Conservation (phyloP, 53 echinoderm and acorn worm species). For the Crossaster papposus region DNA sequence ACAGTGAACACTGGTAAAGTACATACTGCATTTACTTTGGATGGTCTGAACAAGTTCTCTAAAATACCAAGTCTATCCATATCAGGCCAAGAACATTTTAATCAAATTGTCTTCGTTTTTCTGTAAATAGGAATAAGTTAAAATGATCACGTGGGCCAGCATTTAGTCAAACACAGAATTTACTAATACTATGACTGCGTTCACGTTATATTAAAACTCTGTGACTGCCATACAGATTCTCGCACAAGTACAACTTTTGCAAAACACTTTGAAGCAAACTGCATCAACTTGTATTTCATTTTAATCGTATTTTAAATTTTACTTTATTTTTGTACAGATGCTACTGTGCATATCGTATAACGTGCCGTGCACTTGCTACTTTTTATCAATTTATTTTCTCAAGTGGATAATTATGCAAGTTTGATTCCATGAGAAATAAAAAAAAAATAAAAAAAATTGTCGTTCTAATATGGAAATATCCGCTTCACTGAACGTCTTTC, state of each 20-base stretch:
- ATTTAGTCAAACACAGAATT: neutral
- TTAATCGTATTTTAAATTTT: neutral
- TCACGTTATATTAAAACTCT: neutral
- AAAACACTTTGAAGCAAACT: neutral
- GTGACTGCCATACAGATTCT: neutral
- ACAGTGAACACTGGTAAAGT: no score
- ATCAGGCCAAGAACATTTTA: no score
- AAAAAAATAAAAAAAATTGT: no score
- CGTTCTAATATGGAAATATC: no score
- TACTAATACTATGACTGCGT: neutral
- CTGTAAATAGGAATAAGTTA: neutral
- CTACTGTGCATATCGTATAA: neutral
- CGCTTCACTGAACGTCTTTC: neutral
- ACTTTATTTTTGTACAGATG: slow-evolving; percentile 1
- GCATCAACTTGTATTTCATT: neutral
- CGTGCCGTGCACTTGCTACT: neutral
- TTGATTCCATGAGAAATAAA: no score
- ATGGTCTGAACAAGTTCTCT: no score
- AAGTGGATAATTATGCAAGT: neutral
- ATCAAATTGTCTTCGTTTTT: neutral
- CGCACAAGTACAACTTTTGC: neutral
- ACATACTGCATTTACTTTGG: no score
- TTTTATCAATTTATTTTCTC: neutral
- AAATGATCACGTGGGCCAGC: neutral
- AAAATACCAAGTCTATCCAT: no score